Conservation (phyloP, 2,797 vertebrate genomes). For the Enteromius paludinosus region DNA sequence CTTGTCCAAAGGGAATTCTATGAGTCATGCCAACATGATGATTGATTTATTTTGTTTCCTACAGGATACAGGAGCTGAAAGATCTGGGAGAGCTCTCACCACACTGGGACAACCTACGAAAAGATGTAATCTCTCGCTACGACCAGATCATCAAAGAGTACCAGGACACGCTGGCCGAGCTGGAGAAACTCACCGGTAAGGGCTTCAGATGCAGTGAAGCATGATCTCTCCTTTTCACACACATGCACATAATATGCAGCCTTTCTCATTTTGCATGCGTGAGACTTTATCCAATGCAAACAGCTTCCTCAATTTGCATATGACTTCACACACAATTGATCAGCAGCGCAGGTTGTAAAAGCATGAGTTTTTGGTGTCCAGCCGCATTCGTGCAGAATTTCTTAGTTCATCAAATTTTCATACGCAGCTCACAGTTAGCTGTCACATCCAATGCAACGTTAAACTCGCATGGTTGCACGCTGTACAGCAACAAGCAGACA, state of each 20-base stretch:
- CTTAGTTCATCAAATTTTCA: slow-evolving; percentile 30
- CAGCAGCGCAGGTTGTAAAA: neutral
- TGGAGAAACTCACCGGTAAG: slow-evolving; percentile 90
- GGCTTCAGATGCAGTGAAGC: neutral
- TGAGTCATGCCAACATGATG: neutral
- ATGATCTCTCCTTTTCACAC: neutral
- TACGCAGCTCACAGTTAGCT: slow-evolving; percentile 22
- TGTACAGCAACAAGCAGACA: neutral
- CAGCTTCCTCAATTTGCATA: neutral
- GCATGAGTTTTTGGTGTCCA: neutral
- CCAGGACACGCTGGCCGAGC: slow-evolving; percentile 90
- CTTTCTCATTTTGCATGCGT: slow-evolving; percentile 5
- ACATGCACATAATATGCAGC: neutral
- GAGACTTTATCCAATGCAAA: neutral
- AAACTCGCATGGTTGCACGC: slow-evolving; percentile 10
- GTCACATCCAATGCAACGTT: slow-evolving; percentile 29
- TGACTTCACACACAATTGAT: slow-evolving; percentile 1
- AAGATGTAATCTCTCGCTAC: slow-evolving; percentile 90
- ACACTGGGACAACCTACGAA: slow-evolving; percentile 96
- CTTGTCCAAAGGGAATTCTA: neutral
- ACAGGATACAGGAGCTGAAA: slow-evolving; percentile 91
- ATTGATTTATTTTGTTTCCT: slow-evolving; percentile 19
- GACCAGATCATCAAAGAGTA: slow-evolving; percentile 89
- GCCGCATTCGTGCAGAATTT: slow-evolving; percentile 28
- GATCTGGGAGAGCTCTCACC: slow-evolving; percentile 94